These are phyloP conservation scores for Luehdorfia chinensis DNA, from an alignment of 1,140 invertebrate species.

Conservation along the genomic window DNA sequence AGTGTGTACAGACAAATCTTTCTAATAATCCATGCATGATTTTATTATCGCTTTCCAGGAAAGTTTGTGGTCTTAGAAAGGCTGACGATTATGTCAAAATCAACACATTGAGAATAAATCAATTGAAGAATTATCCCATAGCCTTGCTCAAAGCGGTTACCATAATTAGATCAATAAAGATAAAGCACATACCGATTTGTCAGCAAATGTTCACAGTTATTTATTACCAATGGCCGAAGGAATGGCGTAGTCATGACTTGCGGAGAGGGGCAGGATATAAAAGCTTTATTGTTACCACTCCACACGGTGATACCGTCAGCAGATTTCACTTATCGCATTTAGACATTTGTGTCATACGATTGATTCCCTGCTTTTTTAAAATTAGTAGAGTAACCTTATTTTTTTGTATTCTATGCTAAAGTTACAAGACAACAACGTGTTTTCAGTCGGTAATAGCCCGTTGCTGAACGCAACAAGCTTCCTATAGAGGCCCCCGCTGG, in stretches of 20 bases:
- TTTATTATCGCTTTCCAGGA: too few relatives aligned
- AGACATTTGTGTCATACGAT: not conserved
- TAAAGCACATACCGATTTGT: constrained; percentile 9
- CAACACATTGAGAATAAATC: too few relatives aligned
- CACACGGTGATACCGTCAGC: not conserved
- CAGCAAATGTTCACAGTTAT: constrained; percentile 1
- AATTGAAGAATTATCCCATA: constrained; percentile 1
- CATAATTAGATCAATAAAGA: constrained; percentile 13
- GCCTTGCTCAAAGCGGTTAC: not conserved
- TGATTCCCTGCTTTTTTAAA: not conserved
- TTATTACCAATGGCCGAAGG: constrained; percentile 1
- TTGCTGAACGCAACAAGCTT: too few relatives aligned
- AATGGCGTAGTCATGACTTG: too few relatives aligned
- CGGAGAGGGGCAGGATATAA: too few relatives aligned
- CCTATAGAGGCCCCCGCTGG: too few relatives aligned
- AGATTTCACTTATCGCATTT: constrained; percentile 7
- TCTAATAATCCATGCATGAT: too few relatives aligned
- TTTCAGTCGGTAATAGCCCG: too few relatives aligned
- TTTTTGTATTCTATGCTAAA: not conserved
- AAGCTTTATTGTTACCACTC: not conserved
- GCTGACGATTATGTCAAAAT: too few relatives aligned
- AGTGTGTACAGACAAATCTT: too few relatives aligned
- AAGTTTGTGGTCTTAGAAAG: too few relatives aligned
- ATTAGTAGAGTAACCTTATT: not conserved
- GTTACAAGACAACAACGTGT: too few relatives aligned